Percentiles rank a stretch among this genome's conserved stretches.
Conservation (phyloP, 2,888 invertebrate species). For the Mesorhabditis belari region DNA sequence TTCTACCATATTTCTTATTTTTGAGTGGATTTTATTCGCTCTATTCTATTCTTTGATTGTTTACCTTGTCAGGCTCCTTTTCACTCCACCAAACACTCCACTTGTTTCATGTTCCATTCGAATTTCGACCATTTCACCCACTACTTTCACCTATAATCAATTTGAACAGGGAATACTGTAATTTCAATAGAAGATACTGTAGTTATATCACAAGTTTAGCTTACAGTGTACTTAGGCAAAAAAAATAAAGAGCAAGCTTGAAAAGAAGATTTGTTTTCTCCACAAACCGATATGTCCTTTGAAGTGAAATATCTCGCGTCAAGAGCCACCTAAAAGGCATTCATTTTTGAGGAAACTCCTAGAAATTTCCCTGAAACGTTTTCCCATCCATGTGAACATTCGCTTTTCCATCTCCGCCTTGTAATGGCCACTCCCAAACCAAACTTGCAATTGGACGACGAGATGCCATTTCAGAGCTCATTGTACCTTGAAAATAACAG, state of each 20-base stretch:
- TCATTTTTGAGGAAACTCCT: background rate
- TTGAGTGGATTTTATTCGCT: too few relatives aligned
- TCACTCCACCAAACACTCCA: background rate
- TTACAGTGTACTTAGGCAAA: too few relatives aligned
- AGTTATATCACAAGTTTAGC: too few relatives aligned
- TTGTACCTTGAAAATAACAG: too few relatives aligned
- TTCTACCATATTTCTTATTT: too few relatives aligned
- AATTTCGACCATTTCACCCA: background rate
- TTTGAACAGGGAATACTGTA: too few relatives aligned
- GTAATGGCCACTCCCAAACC: background rate
- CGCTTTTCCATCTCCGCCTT: background rate
- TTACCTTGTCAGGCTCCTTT: background rate
- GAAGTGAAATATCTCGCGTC: background rate
- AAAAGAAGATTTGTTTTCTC: background rate
- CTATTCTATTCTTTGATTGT: too few relatives aligned
- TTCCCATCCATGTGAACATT: background rate
- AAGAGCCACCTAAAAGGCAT: background rate
- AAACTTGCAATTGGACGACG: background rate
- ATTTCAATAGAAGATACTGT: too few relatives aligned
- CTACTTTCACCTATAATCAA: background rate
- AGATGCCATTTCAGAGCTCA: too few relatives aligned
- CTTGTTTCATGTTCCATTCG: background rate
- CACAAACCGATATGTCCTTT: background rate
- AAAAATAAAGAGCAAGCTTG: background rate
- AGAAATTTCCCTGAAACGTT: background rate